Evolutionary conservation across 2,113 vertebrate species (phyloP).

Genomic region (Syngnathus typhle): DNA sequence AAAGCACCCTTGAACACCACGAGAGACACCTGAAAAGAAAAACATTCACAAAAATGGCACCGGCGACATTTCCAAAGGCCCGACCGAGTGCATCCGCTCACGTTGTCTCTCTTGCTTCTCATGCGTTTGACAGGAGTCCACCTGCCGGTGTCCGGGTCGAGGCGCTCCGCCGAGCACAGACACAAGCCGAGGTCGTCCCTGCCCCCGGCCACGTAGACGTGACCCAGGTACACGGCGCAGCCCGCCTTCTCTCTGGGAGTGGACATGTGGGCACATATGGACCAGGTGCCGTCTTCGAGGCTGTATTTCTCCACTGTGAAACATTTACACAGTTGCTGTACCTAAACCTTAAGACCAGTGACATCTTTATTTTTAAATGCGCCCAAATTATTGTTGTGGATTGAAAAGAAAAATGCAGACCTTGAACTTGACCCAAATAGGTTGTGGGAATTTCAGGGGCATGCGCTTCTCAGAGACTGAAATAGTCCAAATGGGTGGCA

Average conservation of each 20-base stretch:
- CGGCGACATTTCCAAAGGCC: not conserved
- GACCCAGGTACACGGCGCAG: conserved; percentile 51
- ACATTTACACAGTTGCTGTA: conserved; percentile 11
- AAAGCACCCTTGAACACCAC: conserved; percentile 53
- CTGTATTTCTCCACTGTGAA: conserved; percentile 63
- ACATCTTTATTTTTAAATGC: not conserved
- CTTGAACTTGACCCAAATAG: conserved; percentile 13
- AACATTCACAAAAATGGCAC: not conserved
- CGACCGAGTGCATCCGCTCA: conserved; percentile 19
- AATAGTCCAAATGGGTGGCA: conserved; percentile 44
- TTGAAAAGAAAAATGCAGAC: not conserved
- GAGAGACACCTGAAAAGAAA: conserved; percentile 51
- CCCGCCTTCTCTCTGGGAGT: conserved; percentile 57
- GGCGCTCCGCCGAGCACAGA: conserved; percentile 55
- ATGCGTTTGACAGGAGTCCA: conserved; percentile 59
- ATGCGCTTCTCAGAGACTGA: conserved; percentile 60
- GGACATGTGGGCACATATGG: conserved; percentile 48
- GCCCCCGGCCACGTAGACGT: conserved; percentile 60
- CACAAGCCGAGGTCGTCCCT: conserved; percentile 57
- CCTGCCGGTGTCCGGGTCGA: conserved; percentile 45
- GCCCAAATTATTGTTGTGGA: not conserved
- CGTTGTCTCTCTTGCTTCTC: conserved; percentile 57
- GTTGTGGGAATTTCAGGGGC: conserved; percentile 58
- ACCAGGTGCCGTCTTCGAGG: conserved; percentile 57
- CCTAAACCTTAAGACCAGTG: not conserved